Conservation (phyloP, 1,140 invertebrate genomes). For the Geopemphigus sp. region DNA sequence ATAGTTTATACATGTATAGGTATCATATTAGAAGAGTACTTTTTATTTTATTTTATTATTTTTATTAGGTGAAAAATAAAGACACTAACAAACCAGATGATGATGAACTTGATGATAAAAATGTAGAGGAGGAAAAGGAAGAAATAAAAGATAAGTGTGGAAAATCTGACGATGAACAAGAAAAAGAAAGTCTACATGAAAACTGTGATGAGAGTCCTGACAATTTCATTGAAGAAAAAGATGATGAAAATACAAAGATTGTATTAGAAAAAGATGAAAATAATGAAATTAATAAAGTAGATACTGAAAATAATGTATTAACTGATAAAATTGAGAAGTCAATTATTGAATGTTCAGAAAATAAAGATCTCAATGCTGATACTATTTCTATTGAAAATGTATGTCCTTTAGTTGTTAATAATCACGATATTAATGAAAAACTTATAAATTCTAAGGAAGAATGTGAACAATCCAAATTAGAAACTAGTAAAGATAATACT, state of each 20-base stretch:
- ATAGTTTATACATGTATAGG: too few species aligned
- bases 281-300: not conserved
- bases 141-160: not conserved
- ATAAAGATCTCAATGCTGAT: not conserved
- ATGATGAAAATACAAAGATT: not conserved
- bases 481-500: not conserved
- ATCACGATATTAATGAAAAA: not conserved
- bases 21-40: too few species aligned
- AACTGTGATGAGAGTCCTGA: not conserved
- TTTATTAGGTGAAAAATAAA: not conserved
- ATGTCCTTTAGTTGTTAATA: not conserved
- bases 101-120: not conserved
- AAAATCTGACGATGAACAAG: not conserved
- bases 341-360: constrained; percentile 2
- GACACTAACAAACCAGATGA: not conserved
- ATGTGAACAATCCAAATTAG: not conserved
- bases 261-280: not conserved
- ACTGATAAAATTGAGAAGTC: not conserved
- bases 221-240: not conserved
- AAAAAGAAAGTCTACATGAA: not conserved
- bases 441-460: not conserved
- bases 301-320: not conserved
- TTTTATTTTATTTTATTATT: not conserved
- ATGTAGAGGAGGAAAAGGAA: not conserved
- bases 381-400: not conserved